Conservation (phyloP, 2,113 vertebrate species). For the Ifrita kowaldi region DNA sequence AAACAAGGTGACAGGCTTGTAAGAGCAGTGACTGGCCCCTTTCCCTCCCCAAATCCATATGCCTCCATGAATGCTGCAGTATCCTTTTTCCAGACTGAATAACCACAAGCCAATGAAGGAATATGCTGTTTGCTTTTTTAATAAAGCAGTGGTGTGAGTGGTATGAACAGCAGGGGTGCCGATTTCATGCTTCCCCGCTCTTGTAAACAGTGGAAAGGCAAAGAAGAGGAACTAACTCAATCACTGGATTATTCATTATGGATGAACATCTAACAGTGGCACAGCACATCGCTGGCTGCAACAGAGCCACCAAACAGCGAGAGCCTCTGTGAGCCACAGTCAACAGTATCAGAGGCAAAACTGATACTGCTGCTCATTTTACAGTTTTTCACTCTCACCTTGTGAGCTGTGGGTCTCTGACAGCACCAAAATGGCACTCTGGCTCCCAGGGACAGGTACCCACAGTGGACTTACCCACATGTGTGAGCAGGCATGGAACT, state of each 20-base stretch:
- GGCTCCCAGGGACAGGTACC: background rate
- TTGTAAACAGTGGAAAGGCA: conserved; percentile 56
- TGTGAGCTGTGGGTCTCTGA: background rate
- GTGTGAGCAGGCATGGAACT: background rate
- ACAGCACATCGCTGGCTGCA: conserved; percentile 2
- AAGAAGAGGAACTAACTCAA: conserved; percentile 44
- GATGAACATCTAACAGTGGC: conserved; percentile 24
- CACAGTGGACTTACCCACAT: background rate
- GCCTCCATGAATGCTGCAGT: conserved; percentile 60
- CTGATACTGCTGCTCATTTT: background rate
- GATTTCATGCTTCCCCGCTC: conserved; percentile 46
- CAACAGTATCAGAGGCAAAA: background rate
- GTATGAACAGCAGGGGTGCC: conserved; percentile 25
- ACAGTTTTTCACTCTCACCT: background rate
- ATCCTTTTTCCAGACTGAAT: conserved; percentile 70
- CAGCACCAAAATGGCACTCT: background rate
- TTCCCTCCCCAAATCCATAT: background rate
- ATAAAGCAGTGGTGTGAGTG: conserved; percentile 16
- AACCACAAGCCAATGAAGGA: conserved; percentile 61
- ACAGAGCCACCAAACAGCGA: background rate
- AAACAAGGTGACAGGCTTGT: background rate
- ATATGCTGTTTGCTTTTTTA: conserved; percentile 35
- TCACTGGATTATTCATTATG: conserved; percentile 49
- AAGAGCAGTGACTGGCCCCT: conserved; percentile 4
- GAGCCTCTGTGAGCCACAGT: background rate